Conservation (phyloP, 2,113 vertebrate species). For the Xyliphius kryptos region DNA sequence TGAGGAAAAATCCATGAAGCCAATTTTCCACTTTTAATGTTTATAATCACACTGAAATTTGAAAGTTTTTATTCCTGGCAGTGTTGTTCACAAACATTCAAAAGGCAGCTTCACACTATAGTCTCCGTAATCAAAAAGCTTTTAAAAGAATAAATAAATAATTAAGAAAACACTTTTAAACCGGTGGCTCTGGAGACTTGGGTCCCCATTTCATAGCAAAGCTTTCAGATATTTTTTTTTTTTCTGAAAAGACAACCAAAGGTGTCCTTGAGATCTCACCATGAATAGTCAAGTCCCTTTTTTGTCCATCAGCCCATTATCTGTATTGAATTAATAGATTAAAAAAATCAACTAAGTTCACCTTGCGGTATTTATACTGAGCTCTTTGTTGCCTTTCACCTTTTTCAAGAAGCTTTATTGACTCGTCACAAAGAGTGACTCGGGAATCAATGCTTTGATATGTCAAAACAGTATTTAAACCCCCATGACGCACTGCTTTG, state of each 20-base stretch:
- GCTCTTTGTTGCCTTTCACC: conserved; percentile 23
- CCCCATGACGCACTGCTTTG: background rate
- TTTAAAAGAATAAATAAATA: background rate
- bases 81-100: background rate
- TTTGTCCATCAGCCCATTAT: conserved; percentile 14
- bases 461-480: conserved; percentile 16
- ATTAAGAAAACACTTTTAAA: too few relatives aligned
- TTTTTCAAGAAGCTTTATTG: conserved; percentile 3
- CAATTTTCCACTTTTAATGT: too few relatives aligned
- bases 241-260: conserved; percentile 3
- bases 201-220: too few relatives aligned
- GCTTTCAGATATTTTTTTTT: too few relatives aligned
- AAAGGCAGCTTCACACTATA: conserved; percentile 2
- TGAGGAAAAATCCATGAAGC: too few relatives aligned
- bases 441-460: background rate
- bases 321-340: conserved; percentile 22
- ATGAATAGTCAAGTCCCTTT: conserved; percentile 29
- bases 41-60: too few relatives aligned
- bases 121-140: conserved; percentile 15
- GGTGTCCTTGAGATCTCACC: conserved; percentile 11
- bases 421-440: conserved; percentile 10
- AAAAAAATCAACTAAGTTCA: conserved; percentile 35
- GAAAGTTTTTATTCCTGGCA: too few relatives aligned
- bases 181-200: too few relatives aligned
- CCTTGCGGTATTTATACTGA: conserved; percentile 26